Conservation (phyloP, 2,797 vertebrate genomes). For the Ctenosaura bakeri region DNA sequence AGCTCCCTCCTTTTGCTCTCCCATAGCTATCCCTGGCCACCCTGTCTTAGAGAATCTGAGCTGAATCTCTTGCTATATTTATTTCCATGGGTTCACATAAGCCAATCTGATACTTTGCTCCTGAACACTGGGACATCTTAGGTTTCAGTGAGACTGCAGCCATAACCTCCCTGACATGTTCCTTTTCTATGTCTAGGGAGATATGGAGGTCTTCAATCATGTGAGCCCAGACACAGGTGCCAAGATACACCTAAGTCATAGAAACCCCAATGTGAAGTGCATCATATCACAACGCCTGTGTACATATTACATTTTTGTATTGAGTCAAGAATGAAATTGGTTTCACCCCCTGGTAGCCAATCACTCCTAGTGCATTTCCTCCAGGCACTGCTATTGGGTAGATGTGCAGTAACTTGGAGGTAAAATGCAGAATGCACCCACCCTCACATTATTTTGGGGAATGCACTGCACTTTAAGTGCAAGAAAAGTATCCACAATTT, state of each 20-base stretch:
- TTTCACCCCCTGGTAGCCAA: background rate
- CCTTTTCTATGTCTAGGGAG: background rate
- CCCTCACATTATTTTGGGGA: background rate
- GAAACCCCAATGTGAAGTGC: background rate
- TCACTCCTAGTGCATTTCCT: constrained; percentile 1
- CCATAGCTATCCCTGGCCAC: too few species aligned
- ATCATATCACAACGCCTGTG: background rate
- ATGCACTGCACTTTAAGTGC: background rate
- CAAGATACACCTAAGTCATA: background rate
- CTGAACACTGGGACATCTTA: background rate
- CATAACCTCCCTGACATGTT: background rate
- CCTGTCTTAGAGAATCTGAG: background rate
- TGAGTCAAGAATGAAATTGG: background rate
- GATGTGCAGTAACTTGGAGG: background rate
- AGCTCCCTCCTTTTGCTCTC: too few species aligned
- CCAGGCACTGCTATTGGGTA: background rate
- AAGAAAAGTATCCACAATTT: background rate
- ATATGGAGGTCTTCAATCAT: background rate
- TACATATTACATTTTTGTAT: constrained; percentile 14
- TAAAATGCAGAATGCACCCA: constrained; percentile 14
- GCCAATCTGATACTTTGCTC: background rate
- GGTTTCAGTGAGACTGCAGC: background rate
- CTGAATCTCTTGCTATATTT: background rate
- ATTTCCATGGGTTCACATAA: constrained; percentile 1
- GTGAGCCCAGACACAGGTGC: background rate